Evolutionary conservation across 2,888 invertebrate genomes (phyloP).

Genomic region (Drosophila leonis): DNA sequence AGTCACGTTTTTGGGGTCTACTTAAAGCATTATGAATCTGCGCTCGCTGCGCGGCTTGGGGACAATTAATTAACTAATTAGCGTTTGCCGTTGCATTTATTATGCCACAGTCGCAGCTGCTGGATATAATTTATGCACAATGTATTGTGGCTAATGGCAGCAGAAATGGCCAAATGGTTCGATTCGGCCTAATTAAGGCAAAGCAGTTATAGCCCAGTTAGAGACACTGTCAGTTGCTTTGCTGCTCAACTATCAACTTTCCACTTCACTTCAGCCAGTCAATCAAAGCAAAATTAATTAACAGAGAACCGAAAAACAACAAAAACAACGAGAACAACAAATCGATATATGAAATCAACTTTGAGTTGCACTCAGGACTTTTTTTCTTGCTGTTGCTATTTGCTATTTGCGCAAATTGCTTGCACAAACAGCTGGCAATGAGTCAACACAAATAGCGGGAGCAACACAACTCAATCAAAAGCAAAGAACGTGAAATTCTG

Average conservation of each 20-base stretch:
- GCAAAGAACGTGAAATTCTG: conserved; percentile 34
- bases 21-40: conserved; percentile 1
- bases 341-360: conserved; percentile 26
- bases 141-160: conserved; percentile 16
- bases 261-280: conserved; percentile 18
- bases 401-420: conserved; percentile 41
- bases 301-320: conserved; percentile 17
- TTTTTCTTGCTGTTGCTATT: neutral
- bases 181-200: conserved; percentile 69
- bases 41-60: conserved; percentile 3
- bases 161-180: conserved; percentile 48
- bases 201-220: conserved; percentile 15
- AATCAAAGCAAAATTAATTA: conserved; percentile 63
- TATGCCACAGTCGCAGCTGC: conserved; percentile 40
- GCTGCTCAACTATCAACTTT: neutral
- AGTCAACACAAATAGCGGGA: conserved; percentile 42
- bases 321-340: conserved; percentile 3
- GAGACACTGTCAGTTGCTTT: neutral
- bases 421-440: conserved; percentile 47
- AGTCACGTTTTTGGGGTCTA: conserved; percentile 57
- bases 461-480: conserved; percentile 59
- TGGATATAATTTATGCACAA: conserved; percentile 41
- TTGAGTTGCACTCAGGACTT: conserved; percentile 29
- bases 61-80: conserved; percentile 66
- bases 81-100: conserved; percentile 44